Base-by-base conservation (phyloP, 1,140 invertebrate genomes). In the Magallana angulata region DNA sequence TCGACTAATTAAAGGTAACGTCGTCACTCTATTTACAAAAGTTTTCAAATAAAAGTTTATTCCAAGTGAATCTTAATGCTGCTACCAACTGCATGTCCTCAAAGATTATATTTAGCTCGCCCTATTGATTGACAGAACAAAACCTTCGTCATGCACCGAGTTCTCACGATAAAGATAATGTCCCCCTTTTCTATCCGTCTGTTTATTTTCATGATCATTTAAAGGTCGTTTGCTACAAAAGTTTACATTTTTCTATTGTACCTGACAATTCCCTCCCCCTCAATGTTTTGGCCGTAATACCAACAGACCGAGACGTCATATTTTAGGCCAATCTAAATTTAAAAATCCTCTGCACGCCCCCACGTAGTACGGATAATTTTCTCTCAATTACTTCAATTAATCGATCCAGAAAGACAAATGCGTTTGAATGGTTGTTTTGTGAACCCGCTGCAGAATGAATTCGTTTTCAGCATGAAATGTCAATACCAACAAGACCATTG, bases 101-200 rank as follows among this genome's bases (percentile, higher is more conserved):
- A 30, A 4, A 76, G 68, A 30, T 76, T 76, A 76, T 76, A 76
- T 76, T 76, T 76, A 76, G 68, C 24, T 36, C 36, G 24, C 4
- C 5, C 68, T 76, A 76, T 76, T 76, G 68, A 76, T 76, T 36
- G 68, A 76, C 68, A 30, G 68, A 76, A 76, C 18, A 76, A 76
- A 76, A 76, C 68, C 68, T 71, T 71, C 24, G 68, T 36, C 68
- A 76, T 76, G 68, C 64, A 71, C 36, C 24, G 18, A 76, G 8
- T 76, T 76, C 68, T 76, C 68, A 76, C 68, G 68, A 76, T 30
- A 76, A 24, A 76, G 24, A 30, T 76, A 76, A 76, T 76, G 68
- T 30, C 60, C 68, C 36, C 36, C 8, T 36, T 76, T 76, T 12
- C 18, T 30, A 24, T 76, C 68, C n/a, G 24, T 9, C 24, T 11